Evolutionary conservation across 2,113 vertebrate species (phyloP).

Genomic region (Zapornia atra): DNA sequence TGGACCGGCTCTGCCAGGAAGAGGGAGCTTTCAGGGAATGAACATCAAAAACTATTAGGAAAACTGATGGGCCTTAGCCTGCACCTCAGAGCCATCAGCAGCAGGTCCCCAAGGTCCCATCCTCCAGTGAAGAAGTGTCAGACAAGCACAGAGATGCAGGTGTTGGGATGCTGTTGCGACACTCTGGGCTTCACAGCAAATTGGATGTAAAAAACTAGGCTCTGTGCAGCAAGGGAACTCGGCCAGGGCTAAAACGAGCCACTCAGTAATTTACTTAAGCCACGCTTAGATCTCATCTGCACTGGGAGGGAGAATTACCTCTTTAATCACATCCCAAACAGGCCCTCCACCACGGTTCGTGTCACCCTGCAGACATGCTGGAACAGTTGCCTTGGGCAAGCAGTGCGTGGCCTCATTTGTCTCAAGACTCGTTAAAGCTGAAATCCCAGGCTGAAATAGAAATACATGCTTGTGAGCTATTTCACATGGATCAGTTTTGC

Average conservation of each 20-base stretch:
- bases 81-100: neutral
- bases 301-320: constrained; percentile 17
- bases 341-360: neutral
- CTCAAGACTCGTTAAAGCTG: neutral
- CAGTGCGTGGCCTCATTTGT: neutral
- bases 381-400: neutral
- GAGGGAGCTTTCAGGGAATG: neutral
- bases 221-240: neutral
- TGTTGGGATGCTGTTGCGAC: neutral
- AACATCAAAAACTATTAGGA: constrained; percentile 27
- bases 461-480: neutral
- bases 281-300: constrained; percentile 37
- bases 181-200: constrained; percentile 7
- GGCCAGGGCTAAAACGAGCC: constrained; percentile 51
- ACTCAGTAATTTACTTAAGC: constrained; percentile 51
- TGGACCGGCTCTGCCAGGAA: neutral
- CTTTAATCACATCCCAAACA: constrained; percentile 52
- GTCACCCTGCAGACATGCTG: neutral
- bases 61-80: constrained; percentile 13
- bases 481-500: neutral
- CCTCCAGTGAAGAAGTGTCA: neutral
- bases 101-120: neutral
- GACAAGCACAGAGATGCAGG: neutral
- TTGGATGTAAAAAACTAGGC: neutral
- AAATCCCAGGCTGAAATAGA: neutral